Conservation (phyloP, 1,140 invertebrate species). For the Bombyx mandarina region DNA sequence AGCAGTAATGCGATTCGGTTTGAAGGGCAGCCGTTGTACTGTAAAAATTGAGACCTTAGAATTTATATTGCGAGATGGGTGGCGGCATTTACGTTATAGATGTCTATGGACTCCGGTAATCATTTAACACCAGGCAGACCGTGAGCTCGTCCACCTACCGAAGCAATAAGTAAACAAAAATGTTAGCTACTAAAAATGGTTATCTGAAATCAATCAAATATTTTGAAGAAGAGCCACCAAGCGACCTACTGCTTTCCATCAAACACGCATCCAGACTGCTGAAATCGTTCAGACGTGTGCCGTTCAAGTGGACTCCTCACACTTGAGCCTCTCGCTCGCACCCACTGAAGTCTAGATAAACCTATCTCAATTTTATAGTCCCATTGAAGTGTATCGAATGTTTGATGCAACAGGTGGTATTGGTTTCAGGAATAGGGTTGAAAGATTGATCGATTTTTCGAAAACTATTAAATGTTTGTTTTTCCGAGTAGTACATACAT, state of each 20-base stretch:
- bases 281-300: slow-evolving; percentile 59
- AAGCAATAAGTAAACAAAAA: no score
- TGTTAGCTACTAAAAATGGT: no score
- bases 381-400: slow-evolving; percentile 67
- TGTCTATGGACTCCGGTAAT: no score
- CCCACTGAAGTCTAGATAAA: not conserved
- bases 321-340: slow-evolving; percentile 27
- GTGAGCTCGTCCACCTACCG: no score
- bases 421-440: slow-evolving; percentile 53
- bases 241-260: slow-evolving; percentile 14
- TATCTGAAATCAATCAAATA: no score
- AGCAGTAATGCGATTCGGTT: no score
- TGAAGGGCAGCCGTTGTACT: no score
- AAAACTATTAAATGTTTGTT: not conserved
- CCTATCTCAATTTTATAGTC: slow-evolving; percentile 29
- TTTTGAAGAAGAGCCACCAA: slow-evolving; percentile 35
- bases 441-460: slow-evolving; percentile 35
- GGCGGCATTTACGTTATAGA: no score
- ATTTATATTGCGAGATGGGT: no score
- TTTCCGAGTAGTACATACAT: slow-evolving; percentile 1
- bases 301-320: slow-evolving; percentile 52
- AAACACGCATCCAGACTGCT: slow-evolving; percentile 57
- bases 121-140: no score
- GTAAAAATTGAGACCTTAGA: no score
- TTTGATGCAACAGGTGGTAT: slow-evolving; percentile 64